Conservation (phyloP, 2,888 invertebrate genomes). For the Coelinius sp. region DNA sequence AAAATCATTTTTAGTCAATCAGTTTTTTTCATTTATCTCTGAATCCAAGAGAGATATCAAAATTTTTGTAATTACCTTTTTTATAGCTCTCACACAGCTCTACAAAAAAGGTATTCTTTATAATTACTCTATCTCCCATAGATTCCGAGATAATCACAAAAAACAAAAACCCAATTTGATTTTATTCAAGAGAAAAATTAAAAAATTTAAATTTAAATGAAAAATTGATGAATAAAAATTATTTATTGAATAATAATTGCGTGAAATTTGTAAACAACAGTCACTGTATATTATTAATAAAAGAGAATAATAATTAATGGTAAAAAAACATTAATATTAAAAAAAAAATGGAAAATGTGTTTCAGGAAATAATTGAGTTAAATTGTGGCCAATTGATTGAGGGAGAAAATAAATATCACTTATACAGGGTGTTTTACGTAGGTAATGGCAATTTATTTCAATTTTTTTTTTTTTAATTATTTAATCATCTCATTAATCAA, state of each 20-base stretch:
- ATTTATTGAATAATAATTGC: not conserved
- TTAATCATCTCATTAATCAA: constrained; percentile 41
- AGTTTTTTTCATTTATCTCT: too few species aligned
- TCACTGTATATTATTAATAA: not conserved
- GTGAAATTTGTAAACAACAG: not conserved
- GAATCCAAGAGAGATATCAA: too few species aligned
- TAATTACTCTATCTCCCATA: too few species aligned
- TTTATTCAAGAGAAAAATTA: not conserved
- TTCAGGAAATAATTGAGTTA: constrained; percentile 65
- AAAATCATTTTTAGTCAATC: too few species aligned
- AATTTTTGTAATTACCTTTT: too few species aligned
- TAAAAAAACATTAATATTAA: too few species aligned
- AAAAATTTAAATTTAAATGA: not conserved
- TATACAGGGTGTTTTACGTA: constrained; percentile 55
- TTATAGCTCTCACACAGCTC: too few species aligned
- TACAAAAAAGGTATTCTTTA: too few species aligned
- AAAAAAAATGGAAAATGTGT: constrained; percentile 54
- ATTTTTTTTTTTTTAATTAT: constrained; percentile 49
- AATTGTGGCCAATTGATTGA: constrained; percentile 65
- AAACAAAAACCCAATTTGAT: not conserved
- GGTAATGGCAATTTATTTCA: constrained; percentile 58
- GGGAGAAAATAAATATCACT: constrained; percentile 61
- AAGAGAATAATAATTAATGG: not conserved
- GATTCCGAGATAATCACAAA: too few species aligned
- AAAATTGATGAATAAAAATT: not conserved